phyloP scores from a whole-genome alignment of 2,113 vertebrate genomes.

The Anhinga anhinga region DNA sequence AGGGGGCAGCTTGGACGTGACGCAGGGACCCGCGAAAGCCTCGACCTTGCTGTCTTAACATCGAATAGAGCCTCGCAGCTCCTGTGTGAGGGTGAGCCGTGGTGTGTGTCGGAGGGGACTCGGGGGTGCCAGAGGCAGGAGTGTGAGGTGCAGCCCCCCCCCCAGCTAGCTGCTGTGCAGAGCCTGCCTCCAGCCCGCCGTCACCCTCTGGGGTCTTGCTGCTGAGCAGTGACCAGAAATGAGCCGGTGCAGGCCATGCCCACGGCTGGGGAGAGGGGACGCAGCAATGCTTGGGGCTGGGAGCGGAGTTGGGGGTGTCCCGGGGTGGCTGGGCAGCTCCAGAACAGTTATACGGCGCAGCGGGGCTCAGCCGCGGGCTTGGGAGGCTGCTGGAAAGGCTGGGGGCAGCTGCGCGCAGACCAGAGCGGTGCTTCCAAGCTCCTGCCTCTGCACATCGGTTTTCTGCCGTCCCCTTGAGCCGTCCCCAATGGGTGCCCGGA shows the following conservation, averaged over 20 bases:
- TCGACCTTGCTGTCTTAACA: too few species aligned
- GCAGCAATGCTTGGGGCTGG: neutral
- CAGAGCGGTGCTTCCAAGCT: neutral
- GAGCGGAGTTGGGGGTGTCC: neutral
- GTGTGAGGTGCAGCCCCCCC: neutral
- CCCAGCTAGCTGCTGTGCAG: neutral
- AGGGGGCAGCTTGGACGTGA: neutral
- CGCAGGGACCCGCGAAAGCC: rapidly evolving
- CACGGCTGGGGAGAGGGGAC: neutral
- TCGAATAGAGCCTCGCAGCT: neutral
- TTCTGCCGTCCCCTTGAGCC: neutral
- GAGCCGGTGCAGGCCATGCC: neutral
- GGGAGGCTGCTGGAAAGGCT: neutral
- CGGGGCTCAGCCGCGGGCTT: neutral
- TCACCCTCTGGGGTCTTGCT: neutral
- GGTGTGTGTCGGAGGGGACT: neutral
- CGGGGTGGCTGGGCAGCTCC: neutral
- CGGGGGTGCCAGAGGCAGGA: neutral
- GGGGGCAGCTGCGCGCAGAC: neutral
- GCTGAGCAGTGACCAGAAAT: neutral
- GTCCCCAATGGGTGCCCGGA: rapidly evolving
- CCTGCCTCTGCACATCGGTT: neutral
- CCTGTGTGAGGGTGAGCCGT: neutral
- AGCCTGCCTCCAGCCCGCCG: rapidly evolving
- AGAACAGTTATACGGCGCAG: neutral